Percentiles rank a stretch among this genome's conserved stretches.
These are phyloP conservation scores for Leptinotarsa defecta DNA, from an alignment of 1,140 invertebrate species.

Conservation along the genomic window DNA sequence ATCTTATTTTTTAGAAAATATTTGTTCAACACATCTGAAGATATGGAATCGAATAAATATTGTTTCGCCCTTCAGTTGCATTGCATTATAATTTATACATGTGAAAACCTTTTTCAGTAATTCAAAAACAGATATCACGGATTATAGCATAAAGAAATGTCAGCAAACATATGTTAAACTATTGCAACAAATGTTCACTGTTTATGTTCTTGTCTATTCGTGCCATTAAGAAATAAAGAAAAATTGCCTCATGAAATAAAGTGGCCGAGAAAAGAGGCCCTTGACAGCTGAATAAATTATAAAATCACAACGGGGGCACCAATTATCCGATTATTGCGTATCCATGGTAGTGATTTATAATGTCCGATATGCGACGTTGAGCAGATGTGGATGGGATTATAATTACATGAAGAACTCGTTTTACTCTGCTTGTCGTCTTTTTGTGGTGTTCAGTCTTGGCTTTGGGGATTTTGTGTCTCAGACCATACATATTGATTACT, in stretches of 20 bases:
- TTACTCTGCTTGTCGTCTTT: slow-evolving; percentile 16
- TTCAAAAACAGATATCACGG: no score
- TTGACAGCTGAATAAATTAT: slow-evolving; percentile 40
- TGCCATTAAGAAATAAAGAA: slow-evolving; percentile 12
- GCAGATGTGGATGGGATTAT: slow-evolving; percentile 36
- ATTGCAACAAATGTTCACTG: slow-evolving; percentile 1
- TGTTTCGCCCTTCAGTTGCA: no score
- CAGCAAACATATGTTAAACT: background rate
- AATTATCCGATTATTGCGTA: slow-evolving; percentile 46
- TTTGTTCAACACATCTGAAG: no score
- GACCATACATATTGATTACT: no score
- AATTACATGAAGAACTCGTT: slow-evolving; percentile 36
- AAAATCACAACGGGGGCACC: slow-evolving; percentile 45
- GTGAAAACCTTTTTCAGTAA: no score
- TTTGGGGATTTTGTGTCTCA: background rate
- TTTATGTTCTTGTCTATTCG: background rate
- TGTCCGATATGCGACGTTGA: slow-evolving; percentile 32
- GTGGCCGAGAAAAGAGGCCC: slow-evolving; percentile 16
- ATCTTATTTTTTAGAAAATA: no score
- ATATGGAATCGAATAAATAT: no score
- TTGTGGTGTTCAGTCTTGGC: background rate
- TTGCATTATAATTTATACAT: no score
- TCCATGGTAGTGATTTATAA: slow-evolving; percentile 44
- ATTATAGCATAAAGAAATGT: background rate
- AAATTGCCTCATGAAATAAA: slow-evolving; percentile 11